Percentiles rank a stretch among this genome's conserved stretches.
These are phyloP conservation scores for Sesamia inferens DNA, from an alignment of 2,888 invertebrate species.

Conservation along the genomic window DNA sequence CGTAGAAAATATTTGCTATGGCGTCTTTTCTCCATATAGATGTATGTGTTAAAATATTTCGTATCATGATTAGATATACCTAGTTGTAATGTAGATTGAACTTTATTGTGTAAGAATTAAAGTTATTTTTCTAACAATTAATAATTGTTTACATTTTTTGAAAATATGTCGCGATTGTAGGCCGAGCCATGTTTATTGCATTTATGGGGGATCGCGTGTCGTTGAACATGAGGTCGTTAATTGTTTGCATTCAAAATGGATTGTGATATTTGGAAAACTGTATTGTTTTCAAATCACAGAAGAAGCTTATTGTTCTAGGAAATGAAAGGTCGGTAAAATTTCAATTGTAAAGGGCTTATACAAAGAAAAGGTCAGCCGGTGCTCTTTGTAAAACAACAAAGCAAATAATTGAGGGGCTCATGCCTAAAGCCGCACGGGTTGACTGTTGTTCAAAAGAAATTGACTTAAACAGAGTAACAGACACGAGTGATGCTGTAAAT, in stretches of 20 bases:
- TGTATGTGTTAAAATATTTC: too few relatives aligned
- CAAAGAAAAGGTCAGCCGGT: background rate
- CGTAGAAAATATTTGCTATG: too few relatives aligned
- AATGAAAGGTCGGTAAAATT: slow-evolving; percentile 7
- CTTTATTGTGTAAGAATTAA: too few relatives aligned
- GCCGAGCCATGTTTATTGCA: slow-evolving; percentile 3
- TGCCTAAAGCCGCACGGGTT: background rate
- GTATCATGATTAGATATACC: too few relatives aligned
- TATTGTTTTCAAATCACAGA: slow-evolving; percentile 22
- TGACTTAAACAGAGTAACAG: too few relatives aligned
- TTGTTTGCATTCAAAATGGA: slow-evolving; percentile 29
- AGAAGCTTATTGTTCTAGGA: slow-evolving; percentile 1
- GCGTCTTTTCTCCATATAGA: too few relatives aligned
- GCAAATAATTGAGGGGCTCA: background rate
- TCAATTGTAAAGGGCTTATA: background rate
- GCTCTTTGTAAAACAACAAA: background rate
- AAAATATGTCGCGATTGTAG: too few relatives aligned
- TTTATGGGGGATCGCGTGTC: slow-evolving; percentile 28
- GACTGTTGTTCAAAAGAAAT: too few relatives aligned
- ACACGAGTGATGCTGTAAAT: too few relatives aligned
- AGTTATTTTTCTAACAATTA: too few relatives aligned
- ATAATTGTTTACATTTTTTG: too few relatives aligned
- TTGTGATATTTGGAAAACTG: slow-evolving; percentile 11
- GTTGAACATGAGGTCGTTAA: slow-evolving; percentile 5
- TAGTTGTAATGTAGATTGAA: too few relatives aligned